Percentiles rank a stretch among this genome's conserved stretches.
phyloP scores from a whole-genome alignment of 2,113 vertebrate species.

The rat (Rattus norvegicus) region DNA sequence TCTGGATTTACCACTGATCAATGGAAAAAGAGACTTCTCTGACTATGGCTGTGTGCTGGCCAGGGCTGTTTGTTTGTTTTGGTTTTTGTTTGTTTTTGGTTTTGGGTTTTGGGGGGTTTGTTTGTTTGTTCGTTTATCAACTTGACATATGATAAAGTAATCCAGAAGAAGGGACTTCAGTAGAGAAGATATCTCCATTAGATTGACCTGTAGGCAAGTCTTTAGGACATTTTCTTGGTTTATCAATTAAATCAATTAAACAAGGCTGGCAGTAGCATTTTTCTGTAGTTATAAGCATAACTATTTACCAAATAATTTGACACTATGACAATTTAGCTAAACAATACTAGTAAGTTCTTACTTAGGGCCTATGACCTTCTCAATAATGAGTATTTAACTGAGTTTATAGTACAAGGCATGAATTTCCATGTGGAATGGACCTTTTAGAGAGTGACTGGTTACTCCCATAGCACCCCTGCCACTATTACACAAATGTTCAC shows the following conservation, averaged over 20 bases:
- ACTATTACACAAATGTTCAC: neutral
- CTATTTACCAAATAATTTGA: neutral
- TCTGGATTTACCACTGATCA: neutral
- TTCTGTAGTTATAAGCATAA: neutral
- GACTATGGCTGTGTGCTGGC: neutral
- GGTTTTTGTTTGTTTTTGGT: no score
- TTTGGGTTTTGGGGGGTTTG: no score
- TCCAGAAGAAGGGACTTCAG: neutral
- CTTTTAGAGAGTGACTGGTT: neutral
- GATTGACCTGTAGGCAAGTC: neutral
- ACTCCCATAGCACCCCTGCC: neutral
- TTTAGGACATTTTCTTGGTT: neutral
- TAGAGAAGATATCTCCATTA: neutral
- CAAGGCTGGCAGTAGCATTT: neutral
- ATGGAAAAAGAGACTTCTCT: neutral
- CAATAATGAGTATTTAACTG: neutral
- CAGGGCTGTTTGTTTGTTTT: neutral
- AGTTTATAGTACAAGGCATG: neutral
- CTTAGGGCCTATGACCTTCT: neutral
- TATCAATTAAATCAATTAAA: no score
- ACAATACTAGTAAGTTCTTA: neutral
- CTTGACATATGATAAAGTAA: neutral
- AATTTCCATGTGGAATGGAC: neutral
- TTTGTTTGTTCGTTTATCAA: neutral
- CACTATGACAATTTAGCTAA: neutral